phyloP scores from a whole-genome alignment of 2,113 vertebrate species.

The Otus sunia region DNA sequence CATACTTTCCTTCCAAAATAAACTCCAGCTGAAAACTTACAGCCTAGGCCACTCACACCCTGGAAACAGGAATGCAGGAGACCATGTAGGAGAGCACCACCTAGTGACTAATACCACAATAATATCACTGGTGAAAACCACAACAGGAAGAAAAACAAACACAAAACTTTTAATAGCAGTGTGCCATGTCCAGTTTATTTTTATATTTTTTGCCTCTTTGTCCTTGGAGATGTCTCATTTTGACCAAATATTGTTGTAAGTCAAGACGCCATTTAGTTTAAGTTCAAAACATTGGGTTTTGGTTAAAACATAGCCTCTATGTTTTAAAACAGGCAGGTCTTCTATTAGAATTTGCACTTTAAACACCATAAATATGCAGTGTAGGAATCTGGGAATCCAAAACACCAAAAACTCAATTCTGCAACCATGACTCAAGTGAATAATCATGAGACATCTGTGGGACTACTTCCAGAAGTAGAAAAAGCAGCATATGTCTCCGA shows the following conservation, averaged over 20 bases:
- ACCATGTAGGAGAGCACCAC: conserved; percentile 11
- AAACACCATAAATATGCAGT: neutral
- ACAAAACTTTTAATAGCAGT: rapidly evolving
- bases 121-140: neutral
- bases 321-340: neutral
- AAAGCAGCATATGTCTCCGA: conserved; percentile 41
- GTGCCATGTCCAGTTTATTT: rapidly evolving
- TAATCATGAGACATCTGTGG: conserved; percentile 54
- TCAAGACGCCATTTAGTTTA: neutral
- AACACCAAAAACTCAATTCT: neutral
- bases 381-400: neutral
- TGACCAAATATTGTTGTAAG: neutral
- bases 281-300: neutral
- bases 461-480: conserved; percentile 37
- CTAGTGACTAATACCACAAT: neutral
- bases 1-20: neutral
- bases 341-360: neutral
- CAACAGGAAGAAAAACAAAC: neutral
- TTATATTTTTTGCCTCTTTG: rapidly evolving
- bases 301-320: neutral
- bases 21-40: neutral
- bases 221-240: neutral
- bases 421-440: conserved; percentile 38
- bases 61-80: neutral
- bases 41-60: neutral